These are phyloP conservation scores for Diceros bicornis DNA, from an alignment of 2,797 vertebrate genomes.

Conservation along the genomic window DNA sequence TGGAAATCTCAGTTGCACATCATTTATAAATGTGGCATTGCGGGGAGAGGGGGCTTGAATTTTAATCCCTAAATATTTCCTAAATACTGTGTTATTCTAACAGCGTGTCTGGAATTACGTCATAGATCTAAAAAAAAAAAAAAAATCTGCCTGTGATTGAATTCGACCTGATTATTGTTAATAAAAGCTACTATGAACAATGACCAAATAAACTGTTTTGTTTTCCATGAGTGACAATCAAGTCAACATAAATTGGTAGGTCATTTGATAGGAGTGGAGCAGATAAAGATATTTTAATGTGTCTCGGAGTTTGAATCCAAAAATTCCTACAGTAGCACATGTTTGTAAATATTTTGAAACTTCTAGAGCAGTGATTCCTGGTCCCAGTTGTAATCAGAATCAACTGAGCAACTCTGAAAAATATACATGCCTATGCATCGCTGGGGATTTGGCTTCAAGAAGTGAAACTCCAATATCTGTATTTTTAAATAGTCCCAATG, in stretches of 20 bases:
- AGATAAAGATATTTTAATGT: rapidly evolving
- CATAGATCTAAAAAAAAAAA: too few species aligned
- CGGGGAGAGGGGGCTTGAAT: background rate
- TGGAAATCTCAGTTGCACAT: background rate
- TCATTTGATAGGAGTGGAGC: background rate
- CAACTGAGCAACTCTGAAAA: background rate
- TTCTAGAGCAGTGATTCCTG: rapidly evolving
- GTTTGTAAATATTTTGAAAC: too few species aligned
- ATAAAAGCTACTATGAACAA: rapidly evolving
- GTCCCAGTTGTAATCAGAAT: rapidly evolving
- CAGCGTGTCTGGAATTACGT: rapidly evolving
- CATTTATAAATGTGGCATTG: rapidly evolving
- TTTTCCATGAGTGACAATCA: rapidly evolving
- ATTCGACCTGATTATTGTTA: too few species aligned
- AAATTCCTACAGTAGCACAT: rapidly evolving
- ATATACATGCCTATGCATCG: rapidly evolving
- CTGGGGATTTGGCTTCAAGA: background rate
- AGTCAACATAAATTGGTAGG: rapidly evolving
- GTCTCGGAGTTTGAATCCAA: background rate
- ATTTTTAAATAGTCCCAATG: background rate
- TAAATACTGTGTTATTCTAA: rapidly evolving
- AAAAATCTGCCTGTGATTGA: too few species aligned
- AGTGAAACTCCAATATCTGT: background rate
- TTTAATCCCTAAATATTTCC: background rate
- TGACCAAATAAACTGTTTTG: rapidly evolving